Percentiles rank a stretch among this genome's conserved stretches.
Evolutionary conservation across 2,888 invertebrate genomes (phyloP).

Genomic region (Baccha elongata): DNA sequence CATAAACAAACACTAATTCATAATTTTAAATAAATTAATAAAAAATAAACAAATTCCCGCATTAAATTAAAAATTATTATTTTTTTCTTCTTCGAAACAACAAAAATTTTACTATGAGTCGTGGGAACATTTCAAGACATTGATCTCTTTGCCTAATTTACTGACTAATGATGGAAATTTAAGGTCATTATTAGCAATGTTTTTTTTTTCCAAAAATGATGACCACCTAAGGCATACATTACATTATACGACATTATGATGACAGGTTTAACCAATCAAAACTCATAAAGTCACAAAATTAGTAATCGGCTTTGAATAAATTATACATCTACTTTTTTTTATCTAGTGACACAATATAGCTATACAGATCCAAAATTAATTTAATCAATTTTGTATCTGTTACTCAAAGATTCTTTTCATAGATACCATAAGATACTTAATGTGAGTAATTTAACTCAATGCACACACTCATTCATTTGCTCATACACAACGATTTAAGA

Average conservation of each 20-base stretch:
- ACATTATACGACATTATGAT: too few species aligned
- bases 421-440: background rate
- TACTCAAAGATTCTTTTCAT: conserved; percentile 12
- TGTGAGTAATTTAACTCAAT: background rate
- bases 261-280: conserved; percentile 10
- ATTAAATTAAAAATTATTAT: background rate
- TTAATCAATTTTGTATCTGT: background rate
- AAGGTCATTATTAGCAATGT: background rate
- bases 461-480: conserved; percentile 7
- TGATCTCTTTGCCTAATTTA: conserved; percentile 43
- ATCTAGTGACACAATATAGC: background rate
- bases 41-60: background rate
- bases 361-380: background rate
- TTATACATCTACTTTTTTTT: background rate
- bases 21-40: conserved; percentile 44
- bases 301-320: conserved; percentile 16
- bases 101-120: background rate
- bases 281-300: background rate
- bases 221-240: background rate
- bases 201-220: background rate
- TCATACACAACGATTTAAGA: background rate
- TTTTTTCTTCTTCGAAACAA: background rate
- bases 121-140: conserved; percentile 47
- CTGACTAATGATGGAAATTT: conserved; percentile 24
- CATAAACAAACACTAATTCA: conserved; percentile 3